Conservation (phyloP, 2,888 invertebrate genomes). For the Abrostola triplasia region DNA sequence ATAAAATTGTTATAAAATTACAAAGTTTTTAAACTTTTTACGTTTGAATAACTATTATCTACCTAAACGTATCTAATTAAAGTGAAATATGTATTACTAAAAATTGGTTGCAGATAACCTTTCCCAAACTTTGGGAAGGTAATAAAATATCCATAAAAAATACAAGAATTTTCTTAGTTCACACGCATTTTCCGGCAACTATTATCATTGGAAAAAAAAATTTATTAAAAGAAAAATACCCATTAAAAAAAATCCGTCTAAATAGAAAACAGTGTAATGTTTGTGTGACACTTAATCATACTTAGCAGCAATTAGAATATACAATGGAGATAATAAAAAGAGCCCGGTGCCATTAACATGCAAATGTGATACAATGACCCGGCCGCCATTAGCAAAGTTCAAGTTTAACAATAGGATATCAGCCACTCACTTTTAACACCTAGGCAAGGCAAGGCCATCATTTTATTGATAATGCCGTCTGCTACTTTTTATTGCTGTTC, state of each 20-base stretch:
- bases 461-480: conserved; percentile 20
- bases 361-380: conserved; percentile 66
- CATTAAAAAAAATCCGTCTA: not conserved
- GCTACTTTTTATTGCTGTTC: not conserved
- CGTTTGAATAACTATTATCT: not conserved
- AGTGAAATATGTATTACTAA: not conserved
- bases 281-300: conserved; percentile 33
- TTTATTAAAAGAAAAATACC: not conserved
- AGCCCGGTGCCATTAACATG: conserved; percentile 61
- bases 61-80: not conserved
- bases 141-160: no score
- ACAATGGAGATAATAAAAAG: conserved; percentile 60
- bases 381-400: conserved; percentile 61
- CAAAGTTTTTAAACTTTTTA: not conserved
- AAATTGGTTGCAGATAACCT: not conserved
- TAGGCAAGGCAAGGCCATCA: conserved; percentile 50
- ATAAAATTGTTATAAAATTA: conserved; percentile 31
- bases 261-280: conserved; percentile 9
- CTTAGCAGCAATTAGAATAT: conserved; percentile 39
- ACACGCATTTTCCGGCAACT: no score
- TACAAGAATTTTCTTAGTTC: no score
- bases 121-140: no score
- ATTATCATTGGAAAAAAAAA: not conserved
- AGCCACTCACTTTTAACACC: conserved; percentile 59
- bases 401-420: conserved; percentile 68